These are phyloP conservation scores for Athalia cordata DNA, from an alignment of 2,888 invertebrate species.

Conservation along the genomic window DNA sequence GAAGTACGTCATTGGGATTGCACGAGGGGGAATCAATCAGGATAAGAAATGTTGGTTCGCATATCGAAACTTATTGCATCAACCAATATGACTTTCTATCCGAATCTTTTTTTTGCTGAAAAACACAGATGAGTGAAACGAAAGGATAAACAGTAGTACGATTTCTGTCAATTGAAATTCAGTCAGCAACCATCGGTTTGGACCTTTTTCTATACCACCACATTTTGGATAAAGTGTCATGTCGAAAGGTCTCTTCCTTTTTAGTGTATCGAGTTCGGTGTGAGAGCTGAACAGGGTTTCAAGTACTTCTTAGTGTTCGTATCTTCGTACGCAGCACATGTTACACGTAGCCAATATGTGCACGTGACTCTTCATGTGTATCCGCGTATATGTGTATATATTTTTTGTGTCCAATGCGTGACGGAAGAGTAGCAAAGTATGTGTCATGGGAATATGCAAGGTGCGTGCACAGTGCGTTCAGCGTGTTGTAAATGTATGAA, in stretches of 20 bases:
- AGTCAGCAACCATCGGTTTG: background rate
- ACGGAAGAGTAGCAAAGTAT: constrained; percentile 8
- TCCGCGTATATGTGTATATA: background rate
- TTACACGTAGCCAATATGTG: constrained; percentile 16
- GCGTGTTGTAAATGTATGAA: background rate
- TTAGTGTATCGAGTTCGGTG: constrained; percentile 27
- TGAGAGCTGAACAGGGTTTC: background rate
- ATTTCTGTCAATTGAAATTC: background rate
- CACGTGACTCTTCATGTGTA: background rate
- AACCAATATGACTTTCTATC: background rate
- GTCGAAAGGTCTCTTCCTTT: background rate
- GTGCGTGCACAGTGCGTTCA: constrained; percentile 43
- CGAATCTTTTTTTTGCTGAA: background rate
- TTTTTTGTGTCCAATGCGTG: constrained; percentile 31
- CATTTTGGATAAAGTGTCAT: background rate
- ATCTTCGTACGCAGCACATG: background rate
- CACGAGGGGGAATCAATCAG: too few relatives aligned
- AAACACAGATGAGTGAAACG: too few relatives aligned
- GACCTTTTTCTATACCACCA: background rate
- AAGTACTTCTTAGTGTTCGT: too few relatives aligned
- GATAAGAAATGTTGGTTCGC: background rate
- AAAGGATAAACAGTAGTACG: too few relatives aligned
- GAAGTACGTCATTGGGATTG: background rate
- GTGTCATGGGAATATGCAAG: constrained; percentile 42
- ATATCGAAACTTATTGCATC: background rate